These are phyloP conservation scores for Carollia perspicillata DNA, from an alignment of 2,113 vertebrate genomes.

Conservation along the genomic window DNA sequence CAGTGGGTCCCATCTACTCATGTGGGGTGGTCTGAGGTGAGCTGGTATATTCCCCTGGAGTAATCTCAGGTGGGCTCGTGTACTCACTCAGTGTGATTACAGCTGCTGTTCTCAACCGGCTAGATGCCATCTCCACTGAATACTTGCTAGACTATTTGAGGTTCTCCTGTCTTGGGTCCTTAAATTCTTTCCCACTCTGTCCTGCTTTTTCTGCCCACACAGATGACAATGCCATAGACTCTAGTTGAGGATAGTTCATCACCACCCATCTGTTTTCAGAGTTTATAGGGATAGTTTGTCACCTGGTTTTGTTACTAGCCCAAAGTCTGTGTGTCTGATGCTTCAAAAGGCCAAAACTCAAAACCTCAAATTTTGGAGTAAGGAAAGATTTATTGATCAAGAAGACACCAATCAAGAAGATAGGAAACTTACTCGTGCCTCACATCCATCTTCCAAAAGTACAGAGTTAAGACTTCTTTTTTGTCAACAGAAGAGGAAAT, in stretches of 20 bases:
- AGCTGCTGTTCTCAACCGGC: background rate
- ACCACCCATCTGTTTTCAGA: background rate
- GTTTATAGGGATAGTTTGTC: background rate
- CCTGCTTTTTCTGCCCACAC: background rate
- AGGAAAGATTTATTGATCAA: background rate
- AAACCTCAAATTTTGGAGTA: background rate
- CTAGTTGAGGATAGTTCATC: background rate
- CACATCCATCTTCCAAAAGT: background rate
- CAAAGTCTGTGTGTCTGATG: background rate
- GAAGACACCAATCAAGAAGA: background rate
- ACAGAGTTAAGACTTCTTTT: background rate
- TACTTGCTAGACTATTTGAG: no score
- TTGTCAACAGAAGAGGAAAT: no score
- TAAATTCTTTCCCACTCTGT: fast-evolving
- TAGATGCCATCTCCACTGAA: fast-evolving
- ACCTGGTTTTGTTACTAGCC: background rate
- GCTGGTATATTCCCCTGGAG: background rate
- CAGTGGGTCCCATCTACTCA: no score
- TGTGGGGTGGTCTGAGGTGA: background rate
- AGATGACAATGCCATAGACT: background rate
- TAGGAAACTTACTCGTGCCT: background rate
- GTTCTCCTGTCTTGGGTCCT: no score
- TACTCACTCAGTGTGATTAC: fast-evolving
- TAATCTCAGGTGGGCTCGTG: background rate
- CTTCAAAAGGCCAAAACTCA: background rate